Evolutionary conservation across 2,113 vertebrate species (phyloP), one percentile per base, ranked within the genome.

Genomic region (Vanacampus margaritifer): DNA sequence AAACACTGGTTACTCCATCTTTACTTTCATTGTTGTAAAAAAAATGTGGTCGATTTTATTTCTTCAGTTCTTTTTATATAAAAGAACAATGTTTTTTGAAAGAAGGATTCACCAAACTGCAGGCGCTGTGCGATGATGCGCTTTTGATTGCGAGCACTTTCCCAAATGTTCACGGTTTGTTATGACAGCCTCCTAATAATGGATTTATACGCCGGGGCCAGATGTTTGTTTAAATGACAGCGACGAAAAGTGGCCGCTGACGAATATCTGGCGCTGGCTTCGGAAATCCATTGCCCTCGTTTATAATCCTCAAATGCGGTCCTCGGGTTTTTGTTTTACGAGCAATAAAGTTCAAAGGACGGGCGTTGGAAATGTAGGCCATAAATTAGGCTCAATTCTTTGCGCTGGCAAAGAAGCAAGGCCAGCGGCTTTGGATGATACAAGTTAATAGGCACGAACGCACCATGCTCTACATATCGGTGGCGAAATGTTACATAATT

Each of bases 81-180:
- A 13, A 54, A 54, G 51, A 24, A 24, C 28, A 32, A 32, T 32
- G 2, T 2, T 23, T 23, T 51, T 5, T 51, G 8, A 71, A 32
- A 74, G 12, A 13, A 73, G 32, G n/a, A 80, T 74, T 68, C 68
- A 71, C 39, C 51, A 32, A 37, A 19, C 19, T 65, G 57, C 32
- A 66, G 68, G 71, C 17, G 51, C 23, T 11, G n/a, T 10, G n/a
- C 48, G 5, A 43, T 23, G 64, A 77, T 62, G 65, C 66, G 57
- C 78, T 84, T 54, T 78, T 45, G 72, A 80, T 68, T 57, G 26
- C 69, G 70, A 75, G 23, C 64, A 76, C 61, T 71, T 79, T 64
- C 72, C 43, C 74, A 84, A 84, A 85, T 74, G 79, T 81, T 64
- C 58, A 63, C 65, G 58, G 63, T 75, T 83, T 86, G 84, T 89